Conservation (phyloP, 2,113 vertebrate genomes). For the Otis tarda region DNA sequence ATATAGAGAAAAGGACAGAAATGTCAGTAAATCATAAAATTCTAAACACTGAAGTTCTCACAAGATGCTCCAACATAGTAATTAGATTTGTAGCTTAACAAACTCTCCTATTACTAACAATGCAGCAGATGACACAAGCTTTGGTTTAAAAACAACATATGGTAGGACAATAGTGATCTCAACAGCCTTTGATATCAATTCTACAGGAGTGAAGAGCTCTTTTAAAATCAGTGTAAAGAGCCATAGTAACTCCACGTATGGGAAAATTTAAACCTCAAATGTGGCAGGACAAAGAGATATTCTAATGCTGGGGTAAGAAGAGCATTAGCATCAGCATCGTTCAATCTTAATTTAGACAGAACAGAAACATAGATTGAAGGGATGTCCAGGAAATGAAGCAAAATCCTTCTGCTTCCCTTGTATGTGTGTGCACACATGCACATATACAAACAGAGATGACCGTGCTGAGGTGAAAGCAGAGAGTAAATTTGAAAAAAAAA, state of each 20-base stretch:
- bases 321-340: neutral
- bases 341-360: neutral
- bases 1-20: neutral
- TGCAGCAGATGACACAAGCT: neutral
- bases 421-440: neutral
- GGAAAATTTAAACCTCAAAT: neutral
- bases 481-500: neutral
- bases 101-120: neutral
- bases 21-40: neutral
- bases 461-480: neutral
- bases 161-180: neutral
- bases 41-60: neutral
- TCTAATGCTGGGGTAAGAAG: neutral
- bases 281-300: neutral
- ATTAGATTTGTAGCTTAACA: neutral
- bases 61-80: neutral
- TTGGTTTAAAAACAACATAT: neutral
- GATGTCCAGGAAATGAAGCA: neutral
- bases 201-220: rapidly evolving
- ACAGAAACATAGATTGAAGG: neutral
- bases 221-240: neutral
- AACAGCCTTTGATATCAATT: neutral
- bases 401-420: neutral
- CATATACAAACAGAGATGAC: neutral
- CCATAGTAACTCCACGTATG: neutral